Conservation (phyloP, 1,140 invertebrate genomes). For the Dinoponera quadriceps region DNA sequence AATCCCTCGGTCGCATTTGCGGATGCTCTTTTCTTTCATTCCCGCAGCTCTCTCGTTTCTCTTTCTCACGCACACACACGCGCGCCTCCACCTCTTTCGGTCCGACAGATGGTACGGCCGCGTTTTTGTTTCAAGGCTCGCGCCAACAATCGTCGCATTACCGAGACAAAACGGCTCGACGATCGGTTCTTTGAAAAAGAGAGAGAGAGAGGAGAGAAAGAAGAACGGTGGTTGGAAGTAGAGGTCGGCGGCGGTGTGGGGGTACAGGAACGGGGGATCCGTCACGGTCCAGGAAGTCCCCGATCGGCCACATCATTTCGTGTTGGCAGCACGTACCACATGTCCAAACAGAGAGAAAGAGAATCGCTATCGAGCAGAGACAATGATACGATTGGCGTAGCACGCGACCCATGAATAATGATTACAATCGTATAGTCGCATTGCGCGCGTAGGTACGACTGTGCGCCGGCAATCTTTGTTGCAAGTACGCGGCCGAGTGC, state of each 20-base stretch:
- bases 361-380: conserved; percentile 56
- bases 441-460: conserved; percentile 63
- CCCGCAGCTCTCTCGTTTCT: conserved; percentile 51
- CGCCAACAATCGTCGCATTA: conserved; percentile 84
- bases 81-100: conserved; percentile 31
- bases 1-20: conserved; percentile 77
- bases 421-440: conserved; percentile 74
- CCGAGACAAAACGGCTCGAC: conserved; percentile 82
- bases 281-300: conserved; percentile 66
- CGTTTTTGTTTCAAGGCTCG: conserved; percentile 85
- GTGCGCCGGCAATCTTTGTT: conserved; percentile 67
- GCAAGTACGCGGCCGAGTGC: conserved; percentile 68
- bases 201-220: conserved; percentile 52
- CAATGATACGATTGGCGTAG: conserved; percentile 69
- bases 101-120: conserved; percentile 82
- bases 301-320: conserved; percentile 69
- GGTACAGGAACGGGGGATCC: conserved; percentile 47
- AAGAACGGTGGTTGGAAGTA: conserved; percentile 48
- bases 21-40: conserved; percentile 81
- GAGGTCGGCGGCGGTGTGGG: neutral
- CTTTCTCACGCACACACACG: conserved; percentile 55
- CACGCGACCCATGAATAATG: conserved; percentile 65
- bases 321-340: conserved; percentile 79
- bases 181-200: conserved; percentile 75
- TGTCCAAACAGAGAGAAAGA: conserved; percentile 80